Evolutionary conservation across 2,797 vertebrate species (phyloP), one percentile per base, ranked within the genome.

Genomic region (Lagothrix lagotricha): DNA sequence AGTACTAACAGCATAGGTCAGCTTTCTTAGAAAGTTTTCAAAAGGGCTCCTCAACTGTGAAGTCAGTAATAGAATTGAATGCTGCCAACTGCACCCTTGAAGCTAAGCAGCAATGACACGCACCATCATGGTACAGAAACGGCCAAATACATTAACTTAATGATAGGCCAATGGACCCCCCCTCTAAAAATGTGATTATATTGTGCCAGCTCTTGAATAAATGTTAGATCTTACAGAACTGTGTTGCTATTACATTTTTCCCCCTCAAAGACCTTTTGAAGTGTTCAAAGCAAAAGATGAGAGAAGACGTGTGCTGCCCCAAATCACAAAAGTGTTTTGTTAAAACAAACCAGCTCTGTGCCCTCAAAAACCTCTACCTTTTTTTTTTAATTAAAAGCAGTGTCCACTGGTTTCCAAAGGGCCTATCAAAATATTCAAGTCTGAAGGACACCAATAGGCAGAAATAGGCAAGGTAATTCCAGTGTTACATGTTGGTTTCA

Each of bases 211-310:
- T 88, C 84, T 79, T 58, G 57, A 50, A 67, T 76, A 94, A 95
- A 95, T 94, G 87, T 50, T 95, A 95, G 88, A 83, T 91, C 90
- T 88, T 86, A 94, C 15, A 88, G 77, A 86, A 93, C 81, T 92
- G 44, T 94, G 92, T 57, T 88, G 67, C 95, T 96, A 95, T 48
- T 96, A 88, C 54, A 28, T 61, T 72, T 46, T 72, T 13, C 73
- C 7, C 28, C 44, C 83, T 82, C 75, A 96, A 95, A 97, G 93
- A 90, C 77, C 76, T 93, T 97, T 90, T 83, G 96, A 97, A 93
- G 46, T 88, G 13, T 93, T 97, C 83, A 97, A 93, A 90, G 96
- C n/a, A 94, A 94, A 82, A 95, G 80, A 90, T 77, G 96, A 95
- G 80, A 90, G 0, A 93, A 75, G 41, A 96, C 64, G 5, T 87